Base-by-base conservation (phyloP, 2,888 invertebrate genomes). In the Papilio protenor region DNA sequence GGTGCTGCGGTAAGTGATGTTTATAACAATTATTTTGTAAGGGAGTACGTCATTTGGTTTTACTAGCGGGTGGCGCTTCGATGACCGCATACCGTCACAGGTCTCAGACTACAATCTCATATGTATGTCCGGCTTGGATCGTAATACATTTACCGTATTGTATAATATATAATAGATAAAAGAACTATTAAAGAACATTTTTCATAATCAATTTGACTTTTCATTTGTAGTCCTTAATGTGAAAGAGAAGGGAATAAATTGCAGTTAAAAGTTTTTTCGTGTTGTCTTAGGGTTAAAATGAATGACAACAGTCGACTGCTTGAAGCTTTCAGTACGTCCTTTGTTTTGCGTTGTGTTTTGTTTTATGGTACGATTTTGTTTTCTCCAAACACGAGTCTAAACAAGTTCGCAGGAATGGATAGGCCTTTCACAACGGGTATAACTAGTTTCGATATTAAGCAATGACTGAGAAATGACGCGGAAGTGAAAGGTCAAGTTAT, bases 11-110 rank as follows among this genome's bases (percentile, higher is more conserved):
- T 64, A 33, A 57, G 8, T 33, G 21, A 21, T 8, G 21, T 59
- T 59, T 23, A 76, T 45, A 16, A 70, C 5, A 2, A 12, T 47
- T 8, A 27, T 47, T 59, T 70, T 21, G 52, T 21, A 10, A 5
- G 61, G 49, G 57, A 21, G 23, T 14, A 14, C 70, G 70, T 59
- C 69, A 69, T 76, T 72, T 76, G 59, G 49, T 66, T 18, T n/a
- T 33, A 27, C 69, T 69, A 18, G 66, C 69, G 69, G 77, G 59
- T 40, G 57, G 72, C n/a, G 52, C 23, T 12, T 11, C 70, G 57
- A 57, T 73, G 73, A 69, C 69, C 69, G 77, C 69, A 77, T 72
- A 76, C 72, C 76, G 72, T 52, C 33, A 47, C 69, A 61, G 27
- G 16, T 61, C 6, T 18, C 16, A 61, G 70, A 47, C 64, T 16